Conservation (phyloP, 2,113 vertebrate species). For the Phyllostomus hastatus region DNA sequence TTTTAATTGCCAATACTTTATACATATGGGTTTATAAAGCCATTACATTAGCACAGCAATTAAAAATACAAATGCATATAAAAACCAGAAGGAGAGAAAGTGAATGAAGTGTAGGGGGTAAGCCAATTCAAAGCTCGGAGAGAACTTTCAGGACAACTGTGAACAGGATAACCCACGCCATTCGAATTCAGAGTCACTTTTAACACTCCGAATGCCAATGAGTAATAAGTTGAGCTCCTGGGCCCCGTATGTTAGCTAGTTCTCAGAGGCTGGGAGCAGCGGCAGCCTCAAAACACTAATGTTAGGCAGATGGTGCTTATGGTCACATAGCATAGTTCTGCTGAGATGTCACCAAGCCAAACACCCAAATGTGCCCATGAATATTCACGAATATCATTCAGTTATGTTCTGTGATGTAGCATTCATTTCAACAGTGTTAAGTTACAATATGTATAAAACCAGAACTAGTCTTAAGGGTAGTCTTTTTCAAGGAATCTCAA, state of each 20-base stretch:
- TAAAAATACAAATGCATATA: not conserved
- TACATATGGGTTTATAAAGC: not conserved
- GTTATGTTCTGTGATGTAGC: not conserved
- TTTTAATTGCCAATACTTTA: not conserved
- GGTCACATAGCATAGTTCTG: not conserved
- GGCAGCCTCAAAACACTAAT: not conserved
- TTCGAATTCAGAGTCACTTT: not conserved
- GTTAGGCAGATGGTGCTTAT: not conserved
- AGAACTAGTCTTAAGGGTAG: not conserved
- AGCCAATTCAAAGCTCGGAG: not conserved
- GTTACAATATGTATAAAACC: not conserved
- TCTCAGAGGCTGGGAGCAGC: not conserved
- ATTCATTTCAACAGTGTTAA: not conserved
- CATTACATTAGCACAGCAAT: not conserved
- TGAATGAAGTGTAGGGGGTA: not conserved
- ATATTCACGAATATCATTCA: constrained; percentile 1
- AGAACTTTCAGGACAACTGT: not conserved
- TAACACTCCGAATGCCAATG: not conserved
- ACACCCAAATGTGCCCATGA: not conserved
- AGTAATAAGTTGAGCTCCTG: not conserved
- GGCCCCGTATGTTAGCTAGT: not conserved
- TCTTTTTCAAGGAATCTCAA: not conserved
- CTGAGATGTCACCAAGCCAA: not conserved
- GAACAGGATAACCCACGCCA: not conserved
- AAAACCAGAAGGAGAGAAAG: not conserved